Base-by-base conservation (phyloP, 2,113 vertebrate species). In the Embiotoca jacksoni region DNA sequence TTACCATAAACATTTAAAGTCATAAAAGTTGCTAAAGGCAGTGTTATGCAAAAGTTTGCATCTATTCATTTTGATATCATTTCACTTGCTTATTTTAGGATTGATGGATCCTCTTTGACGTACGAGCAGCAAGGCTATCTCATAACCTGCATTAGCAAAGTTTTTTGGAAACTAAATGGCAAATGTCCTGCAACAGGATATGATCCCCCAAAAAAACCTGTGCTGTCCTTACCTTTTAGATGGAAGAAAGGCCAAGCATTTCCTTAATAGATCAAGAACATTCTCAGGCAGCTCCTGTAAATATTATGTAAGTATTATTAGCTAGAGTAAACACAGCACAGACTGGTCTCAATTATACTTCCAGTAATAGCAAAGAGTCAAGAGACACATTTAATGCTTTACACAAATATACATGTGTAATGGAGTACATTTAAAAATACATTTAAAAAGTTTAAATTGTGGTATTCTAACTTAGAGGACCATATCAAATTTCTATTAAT, bases 181-280 rank as follows among this genome's bases (percentile, higher is more conserved):
- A 37, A 55, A 66, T 69, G 55, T 67, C 73, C 33, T 62, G 11
- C 55, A 68, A 62, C 41, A 63, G 41, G 37, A 62, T 54, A 65
- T 63, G 56, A 70, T 8, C 44, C 50, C 31, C 30, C 71, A 33
- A 8, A 60, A 3, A 59, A 9, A 39, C 23, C 23, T 23, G 23
- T 23, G 23, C 16, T 36, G 36, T 30, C 84, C 83, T 89, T 94
- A 96, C 98, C 98, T 96, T 90, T 95, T 97, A 13, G 96, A 97
- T 83, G 98, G 96, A 0, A 96, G 95, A 91, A 98, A 99, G 0
- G 94, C 97, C 81, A 99, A 94, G 84, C 98, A 99, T 91, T 97
- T 99, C 89, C 95, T 96, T 91, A 99, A 94, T 60, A 99, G 93
- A 80, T 86, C 61, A 1, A 93, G 41, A 75, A 95, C 78, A 78